Base-by-base conservation (phyloP, 2,888 invertebrate genomes). In the Megaustenia siamemsis region DNA sequence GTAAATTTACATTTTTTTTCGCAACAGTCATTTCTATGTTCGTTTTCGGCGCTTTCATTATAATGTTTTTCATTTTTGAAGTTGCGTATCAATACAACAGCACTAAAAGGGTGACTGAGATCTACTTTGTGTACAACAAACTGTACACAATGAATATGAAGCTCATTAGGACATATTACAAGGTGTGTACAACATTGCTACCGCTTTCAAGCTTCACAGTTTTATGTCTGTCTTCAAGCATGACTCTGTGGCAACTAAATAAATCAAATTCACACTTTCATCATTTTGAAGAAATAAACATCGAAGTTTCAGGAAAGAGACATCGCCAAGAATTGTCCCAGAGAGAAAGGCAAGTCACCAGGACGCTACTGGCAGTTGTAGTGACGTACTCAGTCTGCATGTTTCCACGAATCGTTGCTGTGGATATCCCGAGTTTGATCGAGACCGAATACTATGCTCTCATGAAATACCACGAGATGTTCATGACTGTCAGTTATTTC, bases 391-490 rank as follows among this genome's bases (percentile, higher is more conserved):
- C 63, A 1, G n/a, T 18, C 18, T 40, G 4, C 4, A 4, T 60
- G 6, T 40, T 78, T 40, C 78, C 78, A 4, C 32, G 78, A 35
- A 40, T 78, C 2, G 21, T 32, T n/a, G n/a, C n/a, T 21, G 10
- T 78, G 12, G 12, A 60, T 63, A 60, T 78, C 21, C 40, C 78
- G 5, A 24, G 6, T 8, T 40, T 78, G 15, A 18, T 40, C 1
- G 40, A 78, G 63, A 60, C 78, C 2, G 78, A 78, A 53, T 60
- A 40, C 24, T 78, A 78, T 40, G 15, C 40, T 24, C 63, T 78
- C 8, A 53, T n/a, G 28, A 4, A 15, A 12, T 78, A 78, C 63
- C 18, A 63, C 24, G 40, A 78, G 21, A 1, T 56, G 5, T 78
- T 78, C 40, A 60, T 43, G 40, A n/a, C n/a, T 8, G 28, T n/a